A percentile compares a stretch with the other conserved stretches of the same genome.
These are phyloP conservation scores for Drosophila athabasca DNA, from an alignment of 1,140 invertebrate species.

Conservation along the genomic window DNA sequence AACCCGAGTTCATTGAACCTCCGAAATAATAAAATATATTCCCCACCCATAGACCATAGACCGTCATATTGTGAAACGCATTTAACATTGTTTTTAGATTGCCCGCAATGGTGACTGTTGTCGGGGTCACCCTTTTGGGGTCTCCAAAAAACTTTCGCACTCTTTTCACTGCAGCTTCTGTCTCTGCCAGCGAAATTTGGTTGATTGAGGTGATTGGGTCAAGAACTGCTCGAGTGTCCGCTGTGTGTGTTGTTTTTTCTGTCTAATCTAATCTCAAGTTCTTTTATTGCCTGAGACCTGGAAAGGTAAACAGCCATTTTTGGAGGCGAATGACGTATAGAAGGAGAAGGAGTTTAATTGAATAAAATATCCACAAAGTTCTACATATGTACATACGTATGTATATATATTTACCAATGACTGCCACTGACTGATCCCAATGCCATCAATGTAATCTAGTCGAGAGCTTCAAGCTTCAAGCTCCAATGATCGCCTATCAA, in stretches of 20 bases:
- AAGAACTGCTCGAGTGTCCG: slow-evolving; percentile 41
- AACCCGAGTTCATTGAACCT: slow-evolving; percentile 31
- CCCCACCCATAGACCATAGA: neutral
- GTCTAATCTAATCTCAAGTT: slow-evolving; percentile 37
- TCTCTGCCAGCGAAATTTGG: neutral
- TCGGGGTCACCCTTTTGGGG: slow-evolving; percentile 14
- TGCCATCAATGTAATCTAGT: slow-evolving; percentile 19
- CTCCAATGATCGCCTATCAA: slow-evolving; percentile 1
- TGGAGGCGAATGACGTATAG: slow-evolving; percentile 17
- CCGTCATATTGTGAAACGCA: slow-evolving; percentile 8
- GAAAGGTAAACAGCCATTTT: slow-evolving; percentile 36
- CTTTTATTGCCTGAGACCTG: slow-evolving; percentile 21
- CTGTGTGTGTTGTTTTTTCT: slow-evolving; percentile 10
- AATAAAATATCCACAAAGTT: neutral
- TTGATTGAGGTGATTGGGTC: slow-evolving; percentile 55
- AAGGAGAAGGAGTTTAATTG: slow-evolving; percentile 1
- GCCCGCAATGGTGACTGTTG: neutral
- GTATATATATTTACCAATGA: neutral
- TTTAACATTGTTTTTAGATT: neutral
- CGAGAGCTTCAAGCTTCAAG: neutral
- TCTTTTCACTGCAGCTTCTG: slow-evolving; percentile 26
- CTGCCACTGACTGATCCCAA: slow-evolving; percentile 16
- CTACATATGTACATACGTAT: no score
- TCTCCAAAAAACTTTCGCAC: slow-evolving; percentile 39
- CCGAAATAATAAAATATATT: no score